A percentile compares a stretch with the other conserved stretches of the same genome.
Evolutionary conservation across 2,888 invertebrate species (phyloP).

Genomic region (Brachyopa scutellaris): DNA sequence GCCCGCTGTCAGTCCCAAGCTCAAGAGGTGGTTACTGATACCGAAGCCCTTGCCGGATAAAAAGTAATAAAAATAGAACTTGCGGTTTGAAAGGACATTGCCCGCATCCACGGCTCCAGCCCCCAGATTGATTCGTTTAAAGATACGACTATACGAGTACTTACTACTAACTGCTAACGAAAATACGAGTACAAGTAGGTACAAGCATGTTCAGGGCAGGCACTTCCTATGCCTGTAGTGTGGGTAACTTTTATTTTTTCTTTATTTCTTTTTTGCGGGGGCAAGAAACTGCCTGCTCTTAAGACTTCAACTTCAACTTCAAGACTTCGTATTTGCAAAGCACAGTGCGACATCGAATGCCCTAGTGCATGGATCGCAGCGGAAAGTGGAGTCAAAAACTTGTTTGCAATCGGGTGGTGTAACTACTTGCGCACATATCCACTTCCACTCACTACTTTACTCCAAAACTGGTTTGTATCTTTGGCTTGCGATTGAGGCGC

Average conservation of each 20-base stretch:
- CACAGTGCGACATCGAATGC: constrained; percentile 65
- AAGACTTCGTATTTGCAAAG: constrained; percentile 51
- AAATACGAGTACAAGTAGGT: neutral
- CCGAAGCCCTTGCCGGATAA: constrained; percentile 8
- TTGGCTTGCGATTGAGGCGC: constrained; percentile 45
- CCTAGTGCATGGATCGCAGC: constrained; percentile 67
- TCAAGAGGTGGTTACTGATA: constrained; percentile 15
- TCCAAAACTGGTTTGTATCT: constrained; percentile 58
- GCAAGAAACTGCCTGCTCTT: constrained; percentile 30
- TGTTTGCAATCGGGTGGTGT: constrained; percentile 49
- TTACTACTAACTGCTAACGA: constrained; percentile 14
- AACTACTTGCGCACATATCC: constrained; percentile 31
- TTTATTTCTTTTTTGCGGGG: constrained; percentile 7
- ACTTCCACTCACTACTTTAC: constrained; percentile 12
- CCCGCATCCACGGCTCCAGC: constrained; percentile 56
- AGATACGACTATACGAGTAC: no score
- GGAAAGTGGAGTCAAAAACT: constrained; percentile 51
- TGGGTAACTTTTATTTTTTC: constrained; percentile 17
- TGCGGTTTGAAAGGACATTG: constrained; percentile 57
- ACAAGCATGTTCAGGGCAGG: neutral
- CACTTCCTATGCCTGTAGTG: constrained; percentile 29
- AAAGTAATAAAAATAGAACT: constrained; percentile 44
- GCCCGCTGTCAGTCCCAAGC: neutral
- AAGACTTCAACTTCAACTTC: constrained; percentile 12
- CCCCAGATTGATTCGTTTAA: constrained; percentile 60